Base-by-base conservation (phyloP, 2,113 vertebrate genomes). In the Phalacrocorax pelagicus region DNA sequence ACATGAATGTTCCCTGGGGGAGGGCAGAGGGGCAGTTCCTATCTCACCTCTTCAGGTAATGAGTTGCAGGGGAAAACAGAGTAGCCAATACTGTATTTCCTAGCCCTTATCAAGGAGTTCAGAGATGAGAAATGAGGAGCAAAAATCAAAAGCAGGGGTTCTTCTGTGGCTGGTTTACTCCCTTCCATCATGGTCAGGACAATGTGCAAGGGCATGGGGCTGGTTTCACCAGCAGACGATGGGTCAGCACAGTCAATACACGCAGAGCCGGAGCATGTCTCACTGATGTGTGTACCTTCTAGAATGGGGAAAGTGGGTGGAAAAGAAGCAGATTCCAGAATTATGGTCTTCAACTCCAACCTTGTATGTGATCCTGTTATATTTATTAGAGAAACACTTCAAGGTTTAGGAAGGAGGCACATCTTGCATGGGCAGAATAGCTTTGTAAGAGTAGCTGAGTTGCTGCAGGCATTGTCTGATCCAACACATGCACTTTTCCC, bases 381-480 rank as follows among this genome's bases (percentile, higher is more conserved):
- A 74, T 95, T 92, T 82, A 17, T 91, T 92, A 82, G 47, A 79
- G 42, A 89, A 95, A 38, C 52, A 77, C 47, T 90, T 90, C 19
- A 36, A 40, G 51, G 21, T 90, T 88, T 89, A 88, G 81, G 93
- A 90, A 96, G 92, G 92, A 96, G 84, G 65, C 95, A 69, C 34
- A 27, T 69, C 65, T 83, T 44, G 34, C 52, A 38, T 30, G 15
- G 61, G n/a, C 70, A 86, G 89, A 94, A 71, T 24, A 79, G 81
- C 63, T 94, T 54, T 78, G 66, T 82, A 86, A 80, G 74, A 87
- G 44, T 24, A 80, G 75, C 66, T 94, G 92, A 91, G 92, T 82
- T 97, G 94, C 93, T 94, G 87, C 71, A 90, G 93, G 87, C 71
- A 22, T 78, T 97, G 70, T 92, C 95, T 96, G 81, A 97, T 93